phyloP scores from a whole-genome alignment of 1,140 invertebrate species.

The Scaptomyza montana region DNA sequence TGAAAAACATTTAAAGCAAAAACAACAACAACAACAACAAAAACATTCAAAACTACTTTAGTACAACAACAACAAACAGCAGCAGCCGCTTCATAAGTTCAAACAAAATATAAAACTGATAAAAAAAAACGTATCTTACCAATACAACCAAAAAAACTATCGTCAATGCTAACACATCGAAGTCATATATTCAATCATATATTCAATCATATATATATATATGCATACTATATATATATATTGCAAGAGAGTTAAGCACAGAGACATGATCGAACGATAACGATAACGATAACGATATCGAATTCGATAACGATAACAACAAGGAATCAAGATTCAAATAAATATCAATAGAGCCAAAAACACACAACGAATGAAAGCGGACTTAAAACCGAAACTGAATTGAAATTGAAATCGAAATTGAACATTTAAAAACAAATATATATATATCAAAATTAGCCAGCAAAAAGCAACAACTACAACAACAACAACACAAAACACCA shows the following conservation, averaged over 20 bases:
- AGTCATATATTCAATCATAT: slow-evolving; percentile 33
- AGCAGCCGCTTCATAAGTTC: slow-evolving; percentile 76
- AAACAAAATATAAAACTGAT: slow-evolving; percentile 59
- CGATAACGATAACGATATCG: slow-evolving; percentile 26
- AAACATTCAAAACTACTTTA: slow-evolving; percentile 37
- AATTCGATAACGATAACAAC: slow-evolving; percentile 30
- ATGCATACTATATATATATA: background rate
- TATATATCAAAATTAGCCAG: slow-evolving; percentile 26
- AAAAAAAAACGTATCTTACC: slow-evolving; percentile 74
- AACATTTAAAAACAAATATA: slow-evolving; percentile 10
- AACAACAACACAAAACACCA: slow-evolving; percentile 12
- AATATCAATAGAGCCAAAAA: slow-evolving; percentile 26
- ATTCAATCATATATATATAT: too few species aligned
- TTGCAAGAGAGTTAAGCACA: slow-evolving; percentile 43
- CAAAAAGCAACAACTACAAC: slow-evolving; percentile 28
- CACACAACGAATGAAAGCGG: slow-evolving; percentile 54
- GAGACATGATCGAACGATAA: slow-evolving; percentile 26
- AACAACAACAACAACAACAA: too few species aligned
- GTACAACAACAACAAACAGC: slow-evolving; percentile 53
- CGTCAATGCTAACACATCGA: slow-evolving; percentile 69
- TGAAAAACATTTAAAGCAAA: slow-evolving; percentile 60
- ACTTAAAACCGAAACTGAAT: slow-evolving; percentile 40
- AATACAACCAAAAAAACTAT: slow-evolving; percentile 81
- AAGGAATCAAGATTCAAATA: slow-evolving; percentile 18
- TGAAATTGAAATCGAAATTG: slow-evolving; percentile 30